Base-by-base conservation (phyloP, 2,113 vertebrate genomes). In the Colinus virginianus region DNA sequence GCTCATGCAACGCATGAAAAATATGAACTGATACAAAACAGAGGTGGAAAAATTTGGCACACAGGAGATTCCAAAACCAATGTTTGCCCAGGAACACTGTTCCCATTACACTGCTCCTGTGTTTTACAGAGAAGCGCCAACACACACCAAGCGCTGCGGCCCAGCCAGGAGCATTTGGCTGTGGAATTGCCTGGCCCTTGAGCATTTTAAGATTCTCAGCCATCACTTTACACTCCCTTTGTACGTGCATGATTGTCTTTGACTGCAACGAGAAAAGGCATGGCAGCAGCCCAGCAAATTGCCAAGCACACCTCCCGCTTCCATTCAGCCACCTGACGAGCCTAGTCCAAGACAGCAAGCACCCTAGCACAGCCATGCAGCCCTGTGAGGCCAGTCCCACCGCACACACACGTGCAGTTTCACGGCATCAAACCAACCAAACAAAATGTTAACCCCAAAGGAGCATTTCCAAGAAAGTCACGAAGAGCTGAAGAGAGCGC, bases 1-100 rank as follows among this genome's bases (percentile, higher is more conserved):
- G 88, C 32, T 93, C 67, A 48, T 66, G 56, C 58, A 94, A 70
- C 61, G 89, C 55, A 85, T 19, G 56, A 87, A 90, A 96, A 90
- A 90, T 49, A 90, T 1, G 2, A 83, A 88, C 48, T 79, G 63
- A 40, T 90, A 69, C 26, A 36, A 83, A 94, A 89, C 40, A 90
- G 94, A 87, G 91, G 78, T 85, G 30, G 79, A 32, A 78, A 88
- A 89, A 67, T 79, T 74, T 79, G 77, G 72, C 82, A 36, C 26
- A 63, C 16, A 42, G 59, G 11, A 91, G 43, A 70, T 78, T 80
- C 46, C 78, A 94, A 91, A 90, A 71, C 61, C 80, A 87, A 20
- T 23, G 38, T 89, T 49, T 90, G 43, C 71, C 58, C 49, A 84
- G 78, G 64, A 80, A 93, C 81, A 23, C 22, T 51, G 83, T 63